phyloP scores from a whole-genome alignment of 2,113 vertebrate species.

The Mionectes macconnelli region DNA sequence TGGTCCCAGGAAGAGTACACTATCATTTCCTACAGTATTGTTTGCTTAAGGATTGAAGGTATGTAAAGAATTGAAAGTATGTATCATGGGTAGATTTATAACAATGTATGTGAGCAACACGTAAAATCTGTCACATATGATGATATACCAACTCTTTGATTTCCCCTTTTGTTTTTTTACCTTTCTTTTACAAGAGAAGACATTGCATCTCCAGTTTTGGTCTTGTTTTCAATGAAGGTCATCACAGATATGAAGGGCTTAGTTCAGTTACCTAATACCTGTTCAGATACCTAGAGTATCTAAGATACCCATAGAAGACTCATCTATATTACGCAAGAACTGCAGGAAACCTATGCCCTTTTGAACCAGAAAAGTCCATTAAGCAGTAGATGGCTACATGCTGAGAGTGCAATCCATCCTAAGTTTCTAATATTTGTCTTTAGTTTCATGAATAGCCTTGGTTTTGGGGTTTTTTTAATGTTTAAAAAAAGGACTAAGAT shows the following conservation, averaged over 20 bases:
- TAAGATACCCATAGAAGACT: not conserved
- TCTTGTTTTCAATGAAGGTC: not conserved
- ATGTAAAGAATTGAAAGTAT: not conserved
- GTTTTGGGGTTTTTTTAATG: fast-evolving
- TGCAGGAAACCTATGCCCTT: not conserved
- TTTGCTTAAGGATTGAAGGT: not conserved
- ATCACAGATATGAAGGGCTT: not conserved
- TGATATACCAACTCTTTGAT: not conserved
- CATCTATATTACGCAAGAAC: not conserved
- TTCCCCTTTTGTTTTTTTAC: not conserved
- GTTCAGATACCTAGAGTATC: not conserved
- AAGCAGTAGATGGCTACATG: not conserved
- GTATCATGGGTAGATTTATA: not conserved
- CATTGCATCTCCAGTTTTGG: not conserved
- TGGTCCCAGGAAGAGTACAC: not conserved
- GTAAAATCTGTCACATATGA: fast-evolving
- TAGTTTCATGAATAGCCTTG: not conserved
- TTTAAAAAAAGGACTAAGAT: not conserved
- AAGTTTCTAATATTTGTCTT: not conserved
- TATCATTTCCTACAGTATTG: not conserved
- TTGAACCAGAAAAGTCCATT: not conserved
- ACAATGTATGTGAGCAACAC: not conserved
- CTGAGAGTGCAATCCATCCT: not conserved
- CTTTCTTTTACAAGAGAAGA: not conserved
- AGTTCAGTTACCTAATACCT: not conserved